Base-by-base conservation (phyloP, 2,888 invertebrate genomes). In the Eustalomyia histrio region DNA sequence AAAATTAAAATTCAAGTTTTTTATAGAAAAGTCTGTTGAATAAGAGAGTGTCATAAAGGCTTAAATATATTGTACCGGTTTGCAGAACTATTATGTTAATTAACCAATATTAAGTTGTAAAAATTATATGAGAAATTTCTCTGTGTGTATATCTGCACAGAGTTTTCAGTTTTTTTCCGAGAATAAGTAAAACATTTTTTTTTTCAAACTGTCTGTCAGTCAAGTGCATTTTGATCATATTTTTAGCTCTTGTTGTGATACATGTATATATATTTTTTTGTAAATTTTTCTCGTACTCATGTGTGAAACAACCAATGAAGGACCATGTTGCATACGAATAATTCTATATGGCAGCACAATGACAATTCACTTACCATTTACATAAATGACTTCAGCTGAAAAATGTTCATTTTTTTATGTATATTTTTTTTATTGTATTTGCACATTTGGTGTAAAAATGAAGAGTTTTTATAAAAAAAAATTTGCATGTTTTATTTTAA, bases 361-460 rank as follows among this genome's bases (percentile, higher is more conserved):
- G 78, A 72, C 78, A 78, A 78, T 78, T 72, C 78, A 78, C 67
- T 72, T 60, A 78, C 58, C 76, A 72, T 78, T 78, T 78, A 61
- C 78, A 67, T 72, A 78, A 72, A 78, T 78, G 72, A 72, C 29
- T 78, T 67, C 35, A 78, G 72, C 67, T 65, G 71, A 17, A 78
- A 72, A 72, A 64, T 69, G 57, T 35, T 18, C 47, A 9, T 7
- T 47, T 47, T 21, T 57, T 55, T 53, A n/a, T n/a, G n/a, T n/a
- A n/a, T 6, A 52, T 16, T 47, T 63, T 76, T 47, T 29, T 29
- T 29, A 6, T 29, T 29, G 29, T 43, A 61, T 61, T 76, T 76
- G 17, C 5, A 68, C 55, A 68, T 63, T 76, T 76, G n/a, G 61
- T 50, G 67, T 60, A n/a, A 60, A 53, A 35, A 43, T 14, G 16